Evolutionary conservation across 2,888 invertebrate species (phyloP).

Genomic region (Cotesia congregata): DNA sequence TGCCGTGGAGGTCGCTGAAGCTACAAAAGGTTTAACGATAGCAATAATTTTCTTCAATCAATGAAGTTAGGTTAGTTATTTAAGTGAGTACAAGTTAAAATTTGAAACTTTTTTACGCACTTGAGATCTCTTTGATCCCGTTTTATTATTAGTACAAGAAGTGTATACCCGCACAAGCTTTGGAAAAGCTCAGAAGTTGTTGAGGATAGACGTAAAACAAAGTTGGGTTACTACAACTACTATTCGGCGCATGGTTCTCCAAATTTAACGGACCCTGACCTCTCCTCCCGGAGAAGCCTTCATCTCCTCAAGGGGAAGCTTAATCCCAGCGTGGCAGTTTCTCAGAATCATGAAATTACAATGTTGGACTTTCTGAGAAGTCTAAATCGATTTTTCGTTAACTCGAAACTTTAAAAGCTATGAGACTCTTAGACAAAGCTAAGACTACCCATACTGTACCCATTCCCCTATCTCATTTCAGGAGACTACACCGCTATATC

Average conservation of each 20-base stretch:
- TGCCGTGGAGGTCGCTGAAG: too few species aligned
- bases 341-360: constrained; percentile 42
- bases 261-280: constrained; percentile 14
- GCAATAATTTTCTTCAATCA: background rate
- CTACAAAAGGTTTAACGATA: too few species aligned
- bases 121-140: constrained; percentile 15
- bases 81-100: constrained; percentile 6
- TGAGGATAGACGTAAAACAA: constrained; percentile 2
- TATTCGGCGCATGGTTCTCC: background rate
- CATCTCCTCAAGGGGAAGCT: constrained; percentile 9
- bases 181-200: constrained; percentile 28
- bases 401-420: background rate
- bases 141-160: constrained; percentile 18
- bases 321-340: constrained; percentile 26
- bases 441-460: background rate
- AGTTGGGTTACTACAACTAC: background rate
- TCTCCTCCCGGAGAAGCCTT: background rate
- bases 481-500: too few species aligned
- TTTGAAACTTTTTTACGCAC: background rate
- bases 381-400: constrained; percentile 35
- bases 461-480: too few species aligned
- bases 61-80: background rate
- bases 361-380: constrained; percentile 40
- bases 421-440: background rate
- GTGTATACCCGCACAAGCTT: constrained; percentile 22